Conservation (phyloP, 2,113 vertebrate species). For the Ancistrus triradiatus region DNA sequence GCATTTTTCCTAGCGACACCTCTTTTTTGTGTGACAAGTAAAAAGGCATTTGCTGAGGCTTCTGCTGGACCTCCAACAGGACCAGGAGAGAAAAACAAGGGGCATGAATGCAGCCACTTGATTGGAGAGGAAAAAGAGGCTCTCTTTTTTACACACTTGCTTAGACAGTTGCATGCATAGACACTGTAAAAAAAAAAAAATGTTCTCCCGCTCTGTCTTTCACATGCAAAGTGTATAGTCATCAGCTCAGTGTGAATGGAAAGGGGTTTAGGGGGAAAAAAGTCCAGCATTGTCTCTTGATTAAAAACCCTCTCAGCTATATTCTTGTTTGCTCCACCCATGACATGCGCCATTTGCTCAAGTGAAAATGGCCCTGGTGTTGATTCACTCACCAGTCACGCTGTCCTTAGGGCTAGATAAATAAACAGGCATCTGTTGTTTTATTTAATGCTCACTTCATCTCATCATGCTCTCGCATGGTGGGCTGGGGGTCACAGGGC, state of each 20-base stretch:
- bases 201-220: slow-evolving; percentile 18
- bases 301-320: slow-evolving; percentile 57
- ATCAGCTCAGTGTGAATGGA: slow-evolving; percentile 11
- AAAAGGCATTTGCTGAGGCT: slow-evolving; percentile 35
- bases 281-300: slow-evolving; percentile 47
- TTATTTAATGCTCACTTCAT: slow-evolving; percentile 50
- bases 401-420: slow-evolving; percentile 51
- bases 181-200: slow-evolving; percentile 24
- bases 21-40: slow-evolving; percentile 41
- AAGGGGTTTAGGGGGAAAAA: slow-evolving; percentile 3
- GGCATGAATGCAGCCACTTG: slow-evolving; percentile 34
- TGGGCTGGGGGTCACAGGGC: not conserved
- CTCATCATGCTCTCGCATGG: slow-evolving; percentile 18
- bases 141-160: slow-evolving; percentile 15
- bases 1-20: slow-evolving; percentile 63
- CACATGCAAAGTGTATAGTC: slow-evolving; percentile 27
- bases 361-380: slow-evolving; percentile 57
- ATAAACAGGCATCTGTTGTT: slow-evolving; percentile 59
- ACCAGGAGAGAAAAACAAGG: slow-evolving; percentile 33
- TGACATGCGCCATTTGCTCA: slow-evolving; percentile 63
- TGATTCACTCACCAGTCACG: slow-evolving; percentile 48
- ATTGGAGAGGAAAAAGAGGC: slow-evolving; percentile 19
- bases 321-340: slow-evolving; percentile 50
- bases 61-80: slow-evolving; percentile 37
- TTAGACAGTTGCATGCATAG: slow-evolving; percentile 16